Conservation (phyloP, 2,888 invertebrate genomes). For the Pristionchus japonicus region DNA sequence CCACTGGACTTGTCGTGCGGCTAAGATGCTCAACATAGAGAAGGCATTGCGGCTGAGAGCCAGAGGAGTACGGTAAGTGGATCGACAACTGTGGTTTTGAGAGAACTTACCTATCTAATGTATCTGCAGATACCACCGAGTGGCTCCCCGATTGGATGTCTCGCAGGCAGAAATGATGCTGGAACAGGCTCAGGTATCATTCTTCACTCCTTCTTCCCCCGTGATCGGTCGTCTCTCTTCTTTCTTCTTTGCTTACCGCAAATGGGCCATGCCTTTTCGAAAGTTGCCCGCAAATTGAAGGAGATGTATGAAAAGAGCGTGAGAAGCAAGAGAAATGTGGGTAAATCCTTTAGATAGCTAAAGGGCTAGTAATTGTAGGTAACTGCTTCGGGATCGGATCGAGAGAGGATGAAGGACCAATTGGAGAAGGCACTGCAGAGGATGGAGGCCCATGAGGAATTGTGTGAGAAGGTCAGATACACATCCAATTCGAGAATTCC, state of each 20-base stretch:
- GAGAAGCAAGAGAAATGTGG: not conserved
- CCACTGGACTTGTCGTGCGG: not conserved
- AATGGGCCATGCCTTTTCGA: not conserved
- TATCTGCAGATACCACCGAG: not conserved
- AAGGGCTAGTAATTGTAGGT: not conserved
- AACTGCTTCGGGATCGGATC: not conserved
- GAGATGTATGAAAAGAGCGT: not conserved
- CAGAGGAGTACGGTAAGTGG: not conserved
- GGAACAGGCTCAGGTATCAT: not conserved
- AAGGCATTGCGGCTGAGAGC: slow-evolving; percentile 15
- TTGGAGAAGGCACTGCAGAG: slow-evolving; percentile 38
- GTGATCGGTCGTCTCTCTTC: not conserved
- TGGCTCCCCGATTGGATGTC: not conserved
- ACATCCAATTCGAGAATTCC: not conserved
- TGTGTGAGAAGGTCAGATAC: slow-evolving; percentile 3
- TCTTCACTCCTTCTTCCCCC: not conserved
- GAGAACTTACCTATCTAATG: too few species aligned
- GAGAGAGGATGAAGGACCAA: slow-evolving; percentile 27
- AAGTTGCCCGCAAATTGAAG: not conserved
- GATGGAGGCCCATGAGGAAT: slow-evolving; percentile 37
- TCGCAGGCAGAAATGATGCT: not conserved
- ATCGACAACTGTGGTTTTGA: not conserved
- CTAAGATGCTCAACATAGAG: slow-evolving; percentile 36
- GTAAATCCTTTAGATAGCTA: not conserved
- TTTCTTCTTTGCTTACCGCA: not conserved